A percentile compares a stretch with the other conserved stretches of the same genome.
phyloP scores from a whole-genome alignment of 2,888 invertebrate genomes.

The Protonemura montana region DNA sequence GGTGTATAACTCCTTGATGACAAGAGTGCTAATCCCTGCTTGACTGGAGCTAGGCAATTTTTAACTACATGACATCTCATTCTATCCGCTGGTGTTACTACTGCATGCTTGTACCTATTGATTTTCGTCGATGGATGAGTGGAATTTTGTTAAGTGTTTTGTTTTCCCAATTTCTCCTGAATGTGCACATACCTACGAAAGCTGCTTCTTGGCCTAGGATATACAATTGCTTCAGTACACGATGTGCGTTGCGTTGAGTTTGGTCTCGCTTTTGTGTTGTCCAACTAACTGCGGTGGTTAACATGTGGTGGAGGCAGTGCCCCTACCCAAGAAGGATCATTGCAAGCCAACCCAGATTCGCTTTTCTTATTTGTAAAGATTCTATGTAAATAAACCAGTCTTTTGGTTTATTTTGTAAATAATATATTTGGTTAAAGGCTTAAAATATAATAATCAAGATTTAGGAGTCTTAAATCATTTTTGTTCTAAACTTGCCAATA shows the following conservation, averaged over 20 bases:
- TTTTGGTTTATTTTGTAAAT: not conserved
- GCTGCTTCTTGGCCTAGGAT: conserved; percentile 35
- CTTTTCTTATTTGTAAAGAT: not conserved
- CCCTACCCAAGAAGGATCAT: not conserved
- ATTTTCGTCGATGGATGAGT: conserved; percentile 8
- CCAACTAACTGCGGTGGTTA: conserved; percentile 26
- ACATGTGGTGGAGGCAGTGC: conserved; percentile 34
- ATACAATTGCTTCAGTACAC: not conserved
- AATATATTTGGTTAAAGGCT: not conserved
- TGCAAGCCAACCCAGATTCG: conserved; percentile 9
- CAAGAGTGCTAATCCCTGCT: too few species aligned
- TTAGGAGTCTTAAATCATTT: not conserved
- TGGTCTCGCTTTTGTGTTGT: conserved; percentile 15
- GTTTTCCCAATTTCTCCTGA: conserved; percentile 26
- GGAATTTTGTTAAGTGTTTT: conserved; percentile 19
- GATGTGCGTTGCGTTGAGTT: not conserved
- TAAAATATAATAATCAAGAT: not conserved
- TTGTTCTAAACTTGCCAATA: not conserved
- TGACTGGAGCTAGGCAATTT: too few species aligned
- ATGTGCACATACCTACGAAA: conserved; percentile 23
- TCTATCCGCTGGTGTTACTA: not conserved
- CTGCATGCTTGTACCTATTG: not conserved
- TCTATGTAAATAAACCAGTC: not conserved
- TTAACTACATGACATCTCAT: not conserved
- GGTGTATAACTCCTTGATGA: too few species aligned